These are phyloP conservation scores for Andrena marginata DNA, from an alignment of 2,888 invertebrate species.

Conservation along the genomic window DNA sequence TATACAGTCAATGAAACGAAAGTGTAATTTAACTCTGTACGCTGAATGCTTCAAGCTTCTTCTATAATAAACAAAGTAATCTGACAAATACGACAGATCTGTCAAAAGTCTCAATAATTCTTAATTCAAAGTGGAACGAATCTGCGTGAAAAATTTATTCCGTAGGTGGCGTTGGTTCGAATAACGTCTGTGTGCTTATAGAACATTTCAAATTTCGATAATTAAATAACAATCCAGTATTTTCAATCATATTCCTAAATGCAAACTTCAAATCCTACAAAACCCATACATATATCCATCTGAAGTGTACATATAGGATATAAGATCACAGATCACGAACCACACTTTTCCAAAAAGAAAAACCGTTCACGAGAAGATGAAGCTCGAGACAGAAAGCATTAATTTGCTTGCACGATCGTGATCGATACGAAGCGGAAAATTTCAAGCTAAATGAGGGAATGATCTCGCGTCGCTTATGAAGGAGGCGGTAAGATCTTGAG, in stretches of 20 bases:
- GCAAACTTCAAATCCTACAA: neutral
- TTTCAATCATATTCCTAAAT: neutral
- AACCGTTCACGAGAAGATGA: neutral
- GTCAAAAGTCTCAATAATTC: neutral
- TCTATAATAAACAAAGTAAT: no score
- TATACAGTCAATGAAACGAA: no score
- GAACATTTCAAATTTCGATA: neutral
- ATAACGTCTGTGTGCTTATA: neutral
- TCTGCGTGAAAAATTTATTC: neutral
- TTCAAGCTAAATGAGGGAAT: neutral
- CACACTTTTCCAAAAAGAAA: neutral
- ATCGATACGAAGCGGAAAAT: neutral
- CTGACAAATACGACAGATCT: no score
- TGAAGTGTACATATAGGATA: neutral
- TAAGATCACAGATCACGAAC: neutral
- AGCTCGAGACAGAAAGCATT: neutral
- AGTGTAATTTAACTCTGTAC: no score
- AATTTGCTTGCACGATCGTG: neutral
- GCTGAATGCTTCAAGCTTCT: no score
- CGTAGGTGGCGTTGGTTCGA: neutral
- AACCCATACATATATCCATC: neutral
- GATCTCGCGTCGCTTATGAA: conserved; percentile 7
- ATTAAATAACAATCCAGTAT: neutral
- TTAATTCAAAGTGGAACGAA: conserved; percentile 3
- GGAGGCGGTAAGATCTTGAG: conserved; percentile 11